Evolutionary conservation across 2,888 invertebrate species (phyloP).

Genomic region (Melieria picta): DNA sequence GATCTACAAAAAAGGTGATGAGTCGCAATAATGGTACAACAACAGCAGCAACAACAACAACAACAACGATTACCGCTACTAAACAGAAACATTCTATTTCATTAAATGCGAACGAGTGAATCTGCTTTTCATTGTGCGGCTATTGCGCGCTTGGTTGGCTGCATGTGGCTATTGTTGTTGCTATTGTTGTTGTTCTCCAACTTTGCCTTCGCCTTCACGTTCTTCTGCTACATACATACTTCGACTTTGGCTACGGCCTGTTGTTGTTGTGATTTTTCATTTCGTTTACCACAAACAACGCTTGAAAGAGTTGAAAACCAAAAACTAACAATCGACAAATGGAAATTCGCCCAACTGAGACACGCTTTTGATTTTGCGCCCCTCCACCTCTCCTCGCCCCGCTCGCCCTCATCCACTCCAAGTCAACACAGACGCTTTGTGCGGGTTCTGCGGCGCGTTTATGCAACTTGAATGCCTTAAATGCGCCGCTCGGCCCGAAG

Average conservation of each 20-base stretch:
- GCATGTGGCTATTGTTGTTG: constrained; percentile 8
- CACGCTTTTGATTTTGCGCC: constrained; percentile 9
- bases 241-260: not conserved
- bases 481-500: constrained; percentile 19
- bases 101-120: constrained; percentile 19
- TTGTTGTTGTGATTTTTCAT: not conserved
- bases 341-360: constrained; percentile 26
- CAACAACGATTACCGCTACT: not conserved
- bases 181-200: constrained; percentile 3
- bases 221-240: not conserved
- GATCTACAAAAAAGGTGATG: constrained; percentile 31
- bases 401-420: not conserved
- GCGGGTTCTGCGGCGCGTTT: not conserved
- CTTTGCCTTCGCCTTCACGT: not conserved
- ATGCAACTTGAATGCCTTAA: constrained; percentile 34
- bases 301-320: not conserved
- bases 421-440: no score
- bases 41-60: constrained; percentile 7
- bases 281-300: not conserved
- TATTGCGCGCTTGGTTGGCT: constrained; percentile 21
- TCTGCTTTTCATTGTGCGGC: constrained; percentile 6
- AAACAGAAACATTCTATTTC: constrained; percentile 26
- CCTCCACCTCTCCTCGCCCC: not conserved
- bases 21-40: constrained; percentile 23
- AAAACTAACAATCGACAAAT: constrained; percentile 1